phyloP scores from a whole-genome alignment of 2,797 vertebrate species.

The Argentina silus region DNA sequence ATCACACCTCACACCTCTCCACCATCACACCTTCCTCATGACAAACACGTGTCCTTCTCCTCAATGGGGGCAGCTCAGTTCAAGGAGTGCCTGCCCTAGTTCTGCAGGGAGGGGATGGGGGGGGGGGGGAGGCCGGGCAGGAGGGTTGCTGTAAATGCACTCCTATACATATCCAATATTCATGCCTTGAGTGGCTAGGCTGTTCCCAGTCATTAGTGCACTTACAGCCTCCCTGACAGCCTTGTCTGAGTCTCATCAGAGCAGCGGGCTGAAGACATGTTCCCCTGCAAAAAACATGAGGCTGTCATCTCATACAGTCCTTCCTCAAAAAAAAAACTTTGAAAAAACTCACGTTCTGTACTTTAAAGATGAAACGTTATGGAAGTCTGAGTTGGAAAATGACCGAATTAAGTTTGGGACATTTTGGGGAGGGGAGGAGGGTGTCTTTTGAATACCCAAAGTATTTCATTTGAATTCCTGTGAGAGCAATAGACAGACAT shows the following conservation, averaged over 20 bases:
- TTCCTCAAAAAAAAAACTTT: too few species aligned
- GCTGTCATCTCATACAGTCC: slow-evolving; percentile 37
- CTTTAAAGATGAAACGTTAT: too few species aligned
- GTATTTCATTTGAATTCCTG: too few species aligned
- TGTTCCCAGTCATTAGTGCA: slow-evolving; percentile 73
- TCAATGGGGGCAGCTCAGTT: slow-evolving; percentile 27
- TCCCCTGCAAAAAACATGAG: slow-evolving; percentile 75
- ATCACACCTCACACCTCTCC: background rate
- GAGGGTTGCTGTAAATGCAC: slow-evolving; percentile 41
- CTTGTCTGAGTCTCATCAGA: slow-evolving; percentile 56
- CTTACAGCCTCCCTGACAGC: slow-evolving; percentile 64
- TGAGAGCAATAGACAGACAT: too few species aligned
- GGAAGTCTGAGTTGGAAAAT: too few species aligned
- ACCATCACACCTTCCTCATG: slow-evolving; percentile 21
- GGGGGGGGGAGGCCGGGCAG: background rate
- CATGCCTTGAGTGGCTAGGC: slow-evolving; percentile 65
- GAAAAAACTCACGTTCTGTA: too few species aligned
- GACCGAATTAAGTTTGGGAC: too few species aligned
- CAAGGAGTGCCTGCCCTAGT: slow-evolving; percentile 21
- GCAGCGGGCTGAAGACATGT: slow-evolving; percentile 58
- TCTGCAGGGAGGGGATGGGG: slow-evolving; percentile 32
- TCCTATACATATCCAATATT: slow-evolving; percentile 71
- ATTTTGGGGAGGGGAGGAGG: too few species aligned
- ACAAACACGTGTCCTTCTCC: too few species aligned
- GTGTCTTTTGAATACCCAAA: too few species aligned